Percentiles rank a stretch among this genome's conserved stretches.
These are phyloP conservation scores for Microtus ochrogaster DNA, from an alignment of 2,113 vertebrate genomes.

Conservation along the genomic window DNA sequence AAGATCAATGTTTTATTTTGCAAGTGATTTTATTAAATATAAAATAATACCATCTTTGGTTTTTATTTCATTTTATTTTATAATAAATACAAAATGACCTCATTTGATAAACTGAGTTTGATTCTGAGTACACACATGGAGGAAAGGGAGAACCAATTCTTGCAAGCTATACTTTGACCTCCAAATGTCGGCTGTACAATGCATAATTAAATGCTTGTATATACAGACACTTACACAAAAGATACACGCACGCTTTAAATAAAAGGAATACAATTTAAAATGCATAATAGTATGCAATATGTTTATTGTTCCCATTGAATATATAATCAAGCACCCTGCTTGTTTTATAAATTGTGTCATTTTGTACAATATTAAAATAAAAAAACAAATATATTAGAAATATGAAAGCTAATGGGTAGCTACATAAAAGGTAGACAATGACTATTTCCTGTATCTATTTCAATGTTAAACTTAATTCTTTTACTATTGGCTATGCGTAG, in stretches of 20 bases:
- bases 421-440: neutral
- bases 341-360: neutral
- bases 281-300: neutral
- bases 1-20: neutral
- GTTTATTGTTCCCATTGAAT: neutral
- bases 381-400: neutral
- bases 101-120: neutral
- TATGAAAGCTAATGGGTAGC: neutral
- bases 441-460: neutral
- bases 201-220: neutral
- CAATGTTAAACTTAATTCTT: neutral
- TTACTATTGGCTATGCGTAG: neutral
- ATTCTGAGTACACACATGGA: fast-evolving
- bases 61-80: neutral
- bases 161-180: neutral
- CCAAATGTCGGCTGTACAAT: neutral
- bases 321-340: neutral
- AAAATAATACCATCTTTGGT: neutral
- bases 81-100: neutral
- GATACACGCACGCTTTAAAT: neutral
- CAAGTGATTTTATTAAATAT: neutral
- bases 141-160: too few relatives aligned
- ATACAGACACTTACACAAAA: neutral
- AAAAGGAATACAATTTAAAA: neutral
- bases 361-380: neutral